These are phyloP conservation scores for Pterocles burchelli DNA, from an alignment of 2,113 vertebrate genomes.

Conservation along the genomic window DNA sequence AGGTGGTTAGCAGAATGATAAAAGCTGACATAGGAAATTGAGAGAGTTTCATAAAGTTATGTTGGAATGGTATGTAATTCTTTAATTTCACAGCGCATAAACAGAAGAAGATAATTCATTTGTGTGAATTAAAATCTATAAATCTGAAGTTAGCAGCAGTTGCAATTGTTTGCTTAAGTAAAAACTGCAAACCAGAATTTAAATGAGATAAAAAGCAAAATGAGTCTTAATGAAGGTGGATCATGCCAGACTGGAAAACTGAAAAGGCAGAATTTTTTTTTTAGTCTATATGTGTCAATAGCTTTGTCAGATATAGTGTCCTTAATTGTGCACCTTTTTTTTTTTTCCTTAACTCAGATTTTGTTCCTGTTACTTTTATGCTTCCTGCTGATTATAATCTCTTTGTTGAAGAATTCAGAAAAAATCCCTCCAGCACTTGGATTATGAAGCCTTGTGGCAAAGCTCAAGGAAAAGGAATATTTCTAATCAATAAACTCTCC, in stretches of 20 bases:
- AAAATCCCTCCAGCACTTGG: slow-evolving; percentile 97
- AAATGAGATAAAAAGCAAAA: background rate
- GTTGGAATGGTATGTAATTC: background rate
- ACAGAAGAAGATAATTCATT: background rate
- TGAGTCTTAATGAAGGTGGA: background rate
- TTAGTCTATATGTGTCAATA: background rate
- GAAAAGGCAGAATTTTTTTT: background rate
- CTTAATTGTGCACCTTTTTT: background rate
- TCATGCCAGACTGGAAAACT: background rate
- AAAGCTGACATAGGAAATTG: background rate
- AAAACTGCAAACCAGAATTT: background rate
- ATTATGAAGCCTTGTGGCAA: slow-evolving; percentile 99
- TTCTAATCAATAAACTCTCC: slow-evolving; percentile 98
- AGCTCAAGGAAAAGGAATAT: slow-evolving; percentile 98
- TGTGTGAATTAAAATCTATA: background rate
- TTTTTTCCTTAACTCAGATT: slow-evolving; percentile 77
- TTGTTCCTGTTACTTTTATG: slow-evolving; percentile 97
- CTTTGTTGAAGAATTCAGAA: slow-evolving; percentile 97
- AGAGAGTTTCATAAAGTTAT: background rate
- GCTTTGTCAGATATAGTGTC: background rate
- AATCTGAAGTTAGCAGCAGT: background rate
- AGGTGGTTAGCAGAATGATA: background rate
- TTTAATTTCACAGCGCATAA: background rate
- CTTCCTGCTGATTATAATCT: slow-evolving; percentile 96
- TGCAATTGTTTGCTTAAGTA: background rate